These are phyloP conservation scores for Carapus acus DNA, from an alignment of 2,797 vertebrate species.

Conservation along the genomic window DNA sequence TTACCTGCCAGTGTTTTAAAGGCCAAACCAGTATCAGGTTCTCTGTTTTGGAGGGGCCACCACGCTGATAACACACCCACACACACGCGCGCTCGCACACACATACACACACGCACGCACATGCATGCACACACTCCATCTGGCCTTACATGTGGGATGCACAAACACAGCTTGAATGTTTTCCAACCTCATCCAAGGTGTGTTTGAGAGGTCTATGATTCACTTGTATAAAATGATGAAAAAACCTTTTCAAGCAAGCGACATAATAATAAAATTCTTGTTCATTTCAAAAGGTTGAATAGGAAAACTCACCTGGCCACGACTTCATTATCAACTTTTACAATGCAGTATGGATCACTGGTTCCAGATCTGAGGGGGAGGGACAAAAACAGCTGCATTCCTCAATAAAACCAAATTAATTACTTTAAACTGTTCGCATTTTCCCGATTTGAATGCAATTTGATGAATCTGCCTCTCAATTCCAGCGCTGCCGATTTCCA, in stretches of 20 bases:
- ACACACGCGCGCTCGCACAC: no score
- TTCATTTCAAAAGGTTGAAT: no score
- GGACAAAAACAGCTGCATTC: slow-evolving; percentile 8
- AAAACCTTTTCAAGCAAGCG: no score
- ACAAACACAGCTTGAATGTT: slow-evolving; percentile 14
- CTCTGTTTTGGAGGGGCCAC: slow-evolving; percentile 44
- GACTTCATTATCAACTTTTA: slow-evolving; percentile 90
- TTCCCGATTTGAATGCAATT: not conserved
- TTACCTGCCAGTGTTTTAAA: slow-evolving; percentile 73
- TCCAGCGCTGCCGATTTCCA: not conserved
- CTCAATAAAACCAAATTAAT: no score
- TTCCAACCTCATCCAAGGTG: not conserved
- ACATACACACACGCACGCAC: slow-evolving; percentile 24
- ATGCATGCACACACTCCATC: slow-evolving; percentile 18
- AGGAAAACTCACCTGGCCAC: slow-evolving; percentile 80
- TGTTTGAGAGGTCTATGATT: not conserved
- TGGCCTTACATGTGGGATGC: slow-evolving; percentile 24
- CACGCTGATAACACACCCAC: slow-evolving; percentile 29
- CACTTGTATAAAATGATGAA: no score
- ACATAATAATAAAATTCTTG: not conserved
- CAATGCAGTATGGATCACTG: slow-evolving; percentile 88
- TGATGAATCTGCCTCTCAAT: not conserved
- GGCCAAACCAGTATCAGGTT: slow-evolving; percentile 71
- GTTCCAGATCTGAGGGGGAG: slow-evolving; percentile 77
- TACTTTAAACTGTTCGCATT: no score